Evolutionary conservation across 1,140 invertebrate genomes (phyloP), one percentile per base, ranked within the genome.

Genomic region (Drosophila rufa): DNA sequence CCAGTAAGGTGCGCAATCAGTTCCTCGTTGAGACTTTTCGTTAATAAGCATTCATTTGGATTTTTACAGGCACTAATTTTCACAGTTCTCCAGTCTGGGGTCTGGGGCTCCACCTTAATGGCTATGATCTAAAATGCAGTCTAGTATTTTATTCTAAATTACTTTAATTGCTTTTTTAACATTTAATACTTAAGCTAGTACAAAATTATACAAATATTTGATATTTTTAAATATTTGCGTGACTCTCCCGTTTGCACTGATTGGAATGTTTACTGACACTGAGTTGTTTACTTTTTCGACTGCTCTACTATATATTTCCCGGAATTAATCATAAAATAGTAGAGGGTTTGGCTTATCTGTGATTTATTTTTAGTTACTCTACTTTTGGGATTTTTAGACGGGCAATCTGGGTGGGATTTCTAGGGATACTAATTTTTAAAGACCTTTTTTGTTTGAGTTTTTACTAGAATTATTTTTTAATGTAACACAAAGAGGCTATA

Each of bases 21-120:
- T 66, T 46, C 53, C 67, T 68, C 55, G 62, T 70, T 70, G 67
- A 40, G 62, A 8, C 11, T 68, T 68, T 70, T 40, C 22, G 33
- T 1, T 69, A 68, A 69, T 33, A 56, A 45, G 17, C 33, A 56
- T 36, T 43, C n/a, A 53, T 57, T 38, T 25, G 2, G n/a, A 11
- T 33, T 33, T 58, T 30, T 45, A 56, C 53, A 11, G 36, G 36
- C 36, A 22, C 19, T 40, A 15, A 25, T 56, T 40, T 40, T 56
- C 19, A 40, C 19, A 61, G 7, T 25, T 64, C 9, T 27, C n/a
- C 3, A 15, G 50, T 42, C 15, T 58, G 17, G 17, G 15, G 27
- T n/a, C 19, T 45, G 45, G n/a, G 19, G 40, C 27, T 25, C 14
- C 30, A 40, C 42, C n/a, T 66, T 69, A 25, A 62, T 22, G 11